These are phyloP conservation scores for Spilogale gracilis DNA, from an alignment of 2,113 vertebrate species.

Conservation along the genomic window DNA sequence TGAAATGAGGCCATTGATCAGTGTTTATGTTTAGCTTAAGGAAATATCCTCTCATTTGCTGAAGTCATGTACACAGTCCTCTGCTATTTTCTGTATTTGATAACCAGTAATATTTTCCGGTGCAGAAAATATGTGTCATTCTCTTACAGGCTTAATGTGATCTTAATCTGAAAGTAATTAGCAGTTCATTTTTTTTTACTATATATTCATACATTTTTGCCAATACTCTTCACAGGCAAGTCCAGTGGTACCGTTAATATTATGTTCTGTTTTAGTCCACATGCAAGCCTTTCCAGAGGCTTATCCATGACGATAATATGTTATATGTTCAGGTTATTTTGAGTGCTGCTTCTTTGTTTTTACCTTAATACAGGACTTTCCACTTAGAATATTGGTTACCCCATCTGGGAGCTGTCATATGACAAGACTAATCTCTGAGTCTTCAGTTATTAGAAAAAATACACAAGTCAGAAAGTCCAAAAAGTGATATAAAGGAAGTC, in stretches of 20 bases:
- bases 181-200: not conserved
- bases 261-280: not conserved
- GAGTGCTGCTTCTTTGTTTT: not conserved
- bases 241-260: not conserved
- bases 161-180: constrained; percentile 37
- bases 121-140: constrained; percentile 53
- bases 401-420: not conserved
- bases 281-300: not conserved
- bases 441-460: constrained; percentile 6
- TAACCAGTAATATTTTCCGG: constrained; percentile 41
- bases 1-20: constrained; percentile 35
- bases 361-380: not conserved
- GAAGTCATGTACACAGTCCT: constrained; percentile 24
- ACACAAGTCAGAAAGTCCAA: not conserved
- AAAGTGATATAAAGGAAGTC: not conserved
- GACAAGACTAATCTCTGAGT: not conserved
- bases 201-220: not conserved
- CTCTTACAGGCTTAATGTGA: constrained; percentile 15
- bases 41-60: constrained; percentile 36
- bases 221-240: not conserved
- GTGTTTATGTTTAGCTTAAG: constrained; percentile 17
- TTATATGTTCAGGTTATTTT: not conserved
- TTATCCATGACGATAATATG: not conserved
- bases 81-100: constrained; percentile 64
- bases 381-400: not conserved